A percentile compares a stretch with the other conserved stretches of the same genome.
These are phyloP conservation scores for Diceros bicornis DNA, from an alignment of 2,797 vertebrate species.

Conservation along the genomic window DNA sequence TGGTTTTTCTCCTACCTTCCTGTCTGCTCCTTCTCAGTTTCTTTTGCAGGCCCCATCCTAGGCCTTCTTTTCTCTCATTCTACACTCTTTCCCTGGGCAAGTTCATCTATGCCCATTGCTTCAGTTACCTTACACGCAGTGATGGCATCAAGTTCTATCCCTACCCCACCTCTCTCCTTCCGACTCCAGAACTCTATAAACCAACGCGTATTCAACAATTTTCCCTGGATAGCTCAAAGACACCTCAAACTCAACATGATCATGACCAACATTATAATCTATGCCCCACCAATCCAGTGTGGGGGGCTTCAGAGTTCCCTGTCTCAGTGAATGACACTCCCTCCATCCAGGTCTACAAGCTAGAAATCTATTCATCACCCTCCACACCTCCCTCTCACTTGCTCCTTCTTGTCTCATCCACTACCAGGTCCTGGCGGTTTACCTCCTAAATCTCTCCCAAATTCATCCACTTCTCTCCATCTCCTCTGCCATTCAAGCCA, in stretches of 20 bases:
- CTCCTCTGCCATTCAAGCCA: background rate
- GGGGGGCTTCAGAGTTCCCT: background rate
- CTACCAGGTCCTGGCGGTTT: background rate
- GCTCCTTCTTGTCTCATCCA: background rate
- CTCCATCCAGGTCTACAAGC: background rate
- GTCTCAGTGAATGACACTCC: background rate
- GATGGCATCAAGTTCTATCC: background rate
- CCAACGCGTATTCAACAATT: background rate
- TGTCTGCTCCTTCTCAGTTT: background rate
- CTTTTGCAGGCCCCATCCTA: background rate
- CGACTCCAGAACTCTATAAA: background rate
- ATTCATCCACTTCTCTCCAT: background rate
- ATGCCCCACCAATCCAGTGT: background rate
- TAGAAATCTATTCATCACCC: background rate
- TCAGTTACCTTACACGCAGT: background rate
- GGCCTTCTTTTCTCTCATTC: background rate
- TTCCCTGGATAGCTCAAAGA: background rate
- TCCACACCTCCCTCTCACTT: rapidly evolving
- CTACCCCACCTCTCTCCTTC: rapidly evolving
- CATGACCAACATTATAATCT: background rate
- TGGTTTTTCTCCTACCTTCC: background rate
- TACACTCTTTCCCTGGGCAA: background rate
- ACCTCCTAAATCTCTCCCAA: background rate
- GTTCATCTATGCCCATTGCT: background rate
- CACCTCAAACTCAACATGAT: background rate